Evolutionary conservation across 1,140 invertebrate genomes (phyloP).

Genomic region (Mamestra configurata): DNA sequence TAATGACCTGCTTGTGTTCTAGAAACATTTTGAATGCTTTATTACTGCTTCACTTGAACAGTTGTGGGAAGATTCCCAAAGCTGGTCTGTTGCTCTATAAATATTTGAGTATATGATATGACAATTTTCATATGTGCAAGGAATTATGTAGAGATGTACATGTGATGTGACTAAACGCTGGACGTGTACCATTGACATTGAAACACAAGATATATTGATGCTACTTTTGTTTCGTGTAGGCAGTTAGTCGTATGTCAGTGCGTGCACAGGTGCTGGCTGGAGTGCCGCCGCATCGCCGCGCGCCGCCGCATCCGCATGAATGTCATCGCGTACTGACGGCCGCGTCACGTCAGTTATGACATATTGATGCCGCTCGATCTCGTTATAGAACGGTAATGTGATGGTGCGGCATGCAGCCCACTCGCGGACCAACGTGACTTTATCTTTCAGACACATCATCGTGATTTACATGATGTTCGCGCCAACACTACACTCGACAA

Average conservation of each 20-base stretch:
- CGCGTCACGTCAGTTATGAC: conserved; percentile 26
- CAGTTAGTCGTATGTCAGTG: conserved; percentile 61
- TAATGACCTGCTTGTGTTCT: conserved; percentile 80
- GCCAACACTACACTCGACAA: conserved; percentile 32
- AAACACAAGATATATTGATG: conserved; percentile 58
- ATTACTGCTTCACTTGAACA: conserved; percentile 51
- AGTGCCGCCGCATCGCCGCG: too few species aligned
- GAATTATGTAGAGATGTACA: conserved; percentile 19
- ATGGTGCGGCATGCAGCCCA: conserved; percentile 32
- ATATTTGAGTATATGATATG: conserved; percentile 14
- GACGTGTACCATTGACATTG: conserved; percentile 61
- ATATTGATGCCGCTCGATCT: conserved; percentile 43
- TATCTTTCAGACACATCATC: conserved; percentile 25
- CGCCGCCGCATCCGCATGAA: conserved; percentile 44
- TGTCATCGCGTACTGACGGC: conserved; percentile 27
- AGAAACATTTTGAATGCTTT: conserved; percentile 70
- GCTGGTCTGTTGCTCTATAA: conserved; percentile 18
- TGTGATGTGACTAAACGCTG: conserved; percentile 45
- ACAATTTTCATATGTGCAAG: conserved; percentile 7
- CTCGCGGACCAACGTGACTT: conserved; percentile 1
- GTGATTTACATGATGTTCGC: conserved; percentile 37
- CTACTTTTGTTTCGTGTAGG: conserved; percentile 55
- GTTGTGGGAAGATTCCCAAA: conserved; percentile 36
- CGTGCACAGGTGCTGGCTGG: conserved; percentile 57
- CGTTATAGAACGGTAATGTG: conserved; percentile 42